These are phyloP conservation scores for Salvator merianae DNA, from an alignment of 2,113 vertebrate species.

Conservation along the genomic window DNA sequence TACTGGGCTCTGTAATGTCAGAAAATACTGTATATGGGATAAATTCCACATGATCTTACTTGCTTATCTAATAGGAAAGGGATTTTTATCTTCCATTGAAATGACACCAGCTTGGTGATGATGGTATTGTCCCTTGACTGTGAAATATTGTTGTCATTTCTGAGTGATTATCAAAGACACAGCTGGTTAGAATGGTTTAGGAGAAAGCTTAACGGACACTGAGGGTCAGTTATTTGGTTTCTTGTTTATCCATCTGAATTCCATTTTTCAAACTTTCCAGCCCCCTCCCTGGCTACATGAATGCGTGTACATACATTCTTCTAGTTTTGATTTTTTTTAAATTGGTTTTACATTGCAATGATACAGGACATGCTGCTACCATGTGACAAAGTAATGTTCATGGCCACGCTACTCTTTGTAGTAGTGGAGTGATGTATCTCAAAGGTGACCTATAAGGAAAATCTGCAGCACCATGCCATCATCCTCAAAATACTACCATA, in stretches of 20 bases:
- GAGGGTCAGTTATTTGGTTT: neutral
- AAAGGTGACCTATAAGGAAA: too few relatives aligned
- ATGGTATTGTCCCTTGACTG: neutral
- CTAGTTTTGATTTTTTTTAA: too few relatives aligned
- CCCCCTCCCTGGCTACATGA: too few relatives aligned
- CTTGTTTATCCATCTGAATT: neutral
- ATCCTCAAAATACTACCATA: too few relatives aligned
- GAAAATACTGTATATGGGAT: neutral
- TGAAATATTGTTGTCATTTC: neutral
- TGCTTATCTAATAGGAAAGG: neutral
- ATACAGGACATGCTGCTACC: too few relatives aligned
- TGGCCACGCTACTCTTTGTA: too few relatives aligned
- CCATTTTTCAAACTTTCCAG: neutral
- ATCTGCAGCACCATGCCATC: too few relatives aligned
- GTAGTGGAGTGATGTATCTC: too few relatives aligned
- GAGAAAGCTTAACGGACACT: neutral
- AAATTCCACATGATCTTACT: neutral
- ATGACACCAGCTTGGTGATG: constrained; percentile 3
- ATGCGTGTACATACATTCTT: too few relatives aligned
- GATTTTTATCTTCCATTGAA: constrained; percentile 19
- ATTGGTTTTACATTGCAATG: too few relatives aligned
- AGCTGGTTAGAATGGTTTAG: neutral
- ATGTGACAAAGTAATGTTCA: too few relatives aligned
- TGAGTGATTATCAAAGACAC: neutral
- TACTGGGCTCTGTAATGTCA: neutral